Percentiles rank a stretch among this genome's conserved stretches.
Evolutionary conservation across 2,888 invertebrate genomes (phyloP).

Genomic region (Subacronicta megacephala): DNA sequence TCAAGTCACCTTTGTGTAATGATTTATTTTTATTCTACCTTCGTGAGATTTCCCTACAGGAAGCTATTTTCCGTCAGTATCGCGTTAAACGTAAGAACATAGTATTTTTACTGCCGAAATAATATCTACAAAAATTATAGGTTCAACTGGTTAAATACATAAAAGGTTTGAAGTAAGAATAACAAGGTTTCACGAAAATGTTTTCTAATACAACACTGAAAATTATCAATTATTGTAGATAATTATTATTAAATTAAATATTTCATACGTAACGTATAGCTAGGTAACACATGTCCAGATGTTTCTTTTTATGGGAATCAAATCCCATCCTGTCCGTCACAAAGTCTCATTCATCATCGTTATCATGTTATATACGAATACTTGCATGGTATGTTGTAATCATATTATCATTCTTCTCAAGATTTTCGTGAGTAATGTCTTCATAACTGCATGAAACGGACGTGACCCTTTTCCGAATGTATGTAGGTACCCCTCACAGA

Average conservation of each 20-base stretch:
- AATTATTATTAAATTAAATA: too few relatives aligned
- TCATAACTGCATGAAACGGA: constrained; percentile 32
- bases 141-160: constrained; percentile 28
- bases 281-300: neutral
- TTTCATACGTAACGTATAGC: neutral
- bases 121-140: constrained; percentile 17
- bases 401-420: constrained; percentile 7
- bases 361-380: constrained; percentile 24
- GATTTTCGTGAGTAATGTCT: constrained; percentile 41
- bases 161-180: too few relatives aligned
- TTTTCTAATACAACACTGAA: too few relatives aligned
- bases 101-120: constrained; percentile 29
- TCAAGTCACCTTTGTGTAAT: constrained; percentile 26
- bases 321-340: constrained; percentile 1
- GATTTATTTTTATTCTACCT: constrained; percentile 28
- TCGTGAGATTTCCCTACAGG: constrained; percentile 25
- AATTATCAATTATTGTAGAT: neutral
- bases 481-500: constrained; percentile 9
- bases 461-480: constrained; percentile 44
- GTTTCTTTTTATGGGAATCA: neutral
- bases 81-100: constrained; percentile 16
- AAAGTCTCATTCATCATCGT: constrained; percentile 26
- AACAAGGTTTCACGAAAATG: too few relatives aligned
- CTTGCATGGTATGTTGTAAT: constrained; percentile 11
- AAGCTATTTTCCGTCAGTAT: constrained; percentile 36